Conservation (phyloP, 2,888 invertebrate species). For the Drosophila crucigera region DNA sequence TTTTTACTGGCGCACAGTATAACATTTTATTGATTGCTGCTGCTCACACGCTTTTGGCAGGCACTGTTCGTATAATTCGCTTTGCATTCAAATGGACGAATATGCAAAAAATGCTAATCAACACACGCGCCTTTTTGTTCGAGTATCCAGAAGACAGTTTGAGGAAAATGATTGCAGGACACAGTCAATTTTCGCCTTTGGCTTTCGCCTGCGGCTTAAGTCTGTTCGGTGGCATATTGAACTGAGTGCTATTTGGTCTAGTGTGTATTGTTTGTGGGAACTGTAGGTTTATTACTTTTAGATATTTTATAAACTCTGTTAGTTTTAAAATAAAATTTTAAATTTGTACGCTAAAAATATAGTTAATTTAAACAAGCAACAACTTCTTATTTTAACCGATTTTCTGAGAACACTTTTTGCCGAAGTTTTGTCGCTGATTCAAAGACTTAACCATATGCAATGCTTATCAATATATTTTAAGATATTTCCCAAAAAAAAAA, state of each 20-base stretch:
- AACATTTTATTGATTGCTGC: conserved; percentile 30
- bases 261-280: neutral
- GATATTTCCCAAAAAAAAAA: neutral
- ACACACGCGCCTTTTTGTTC: conserved; percentile 1
- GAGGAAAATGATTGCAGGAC: neutral
- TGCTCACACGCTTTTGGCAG: conserved; percentile 9
- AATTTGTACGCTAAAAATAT: neutral
- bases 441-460: neutral
- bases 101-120: conserved; percentile 23
- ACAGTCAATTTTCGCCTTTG: neutral
- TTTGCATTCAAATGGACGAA: conserved; percentile 12
- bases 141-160: neutral
- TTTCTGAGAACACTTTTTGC: neutral
- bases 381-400: neutral
- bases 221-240: neutral
- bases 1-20: neutral
- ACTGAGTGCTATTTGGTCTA: neutral
- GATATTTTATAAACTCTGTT: neutral
- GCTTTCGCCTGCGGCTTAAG: neutral
- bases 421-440: neutral
- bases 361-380: neutral
- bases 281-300: neutral
- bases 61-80: conserved; percentile 14
- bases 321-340: too few species aligned
- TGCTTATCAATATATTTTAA: neutral